Base-by-base conservation (phyloP, 2,113 vertebrate genomes). In the Corythaeola cristata region DNA sequence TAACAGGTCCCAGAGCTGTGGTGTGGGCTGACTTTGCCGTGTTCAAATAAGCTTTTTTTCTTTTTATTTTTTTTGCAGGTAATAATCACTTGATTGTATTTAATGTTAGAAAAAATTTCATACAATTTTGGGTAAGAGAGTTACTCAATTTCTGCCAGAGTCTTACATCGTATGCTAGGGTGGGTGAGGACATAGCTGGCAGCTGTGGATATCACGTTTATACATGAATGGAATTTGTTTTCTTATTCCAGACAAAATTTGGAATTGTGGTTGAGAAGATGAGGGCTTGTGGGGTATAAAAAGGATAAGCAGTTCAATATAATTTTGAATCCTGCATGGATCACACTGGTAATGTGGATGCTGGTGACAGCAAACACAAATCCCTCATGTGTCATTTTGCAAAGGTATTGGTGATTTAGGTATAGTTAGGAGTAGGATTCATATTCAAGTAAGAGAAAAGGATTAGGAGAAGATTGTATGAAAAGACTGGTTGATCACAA, bases 101-200 rank as follows among this genome's bases (percentile, higher is more conserved):
- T 73, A 53, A 47, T 6, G 7, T 41, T 56, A 58, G 33, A 41
- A 39, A 18, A 6, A 33, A 55, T 55, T 50, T 49, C 9, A 15
- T 68, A 49, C 33, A 12, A 3, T 53, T 86, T 71, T 53, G 37
- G 50, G 20, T 64, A n/a, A 78, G 44, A 52, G 10, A n/a, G n/a
- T 58, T 47, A 28, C 49, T 83, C 0, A 0, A 5, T 77, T 90
- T 37, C 44, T 79, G 18, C n/a, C 27, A 0, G 2, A 47, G 55
- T 64, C 50, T 83, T 44, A 23, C 0, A 0, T 37, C 27, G 37
- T 64, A 7, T 28, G 20, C 45, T 71, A 15, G 45, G 20, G 32
- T n/a, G 28, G 27, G 15, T 27, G 11, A 75, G 58, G 49, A 74
- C 37, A 14, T 55, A 56, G n/a, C 32, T 66, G 62, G 23, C 63